Base-by-base conservation (phyloP, 2,113 vertebrate genomes). In the Tiliqua scincoides region DNA sequence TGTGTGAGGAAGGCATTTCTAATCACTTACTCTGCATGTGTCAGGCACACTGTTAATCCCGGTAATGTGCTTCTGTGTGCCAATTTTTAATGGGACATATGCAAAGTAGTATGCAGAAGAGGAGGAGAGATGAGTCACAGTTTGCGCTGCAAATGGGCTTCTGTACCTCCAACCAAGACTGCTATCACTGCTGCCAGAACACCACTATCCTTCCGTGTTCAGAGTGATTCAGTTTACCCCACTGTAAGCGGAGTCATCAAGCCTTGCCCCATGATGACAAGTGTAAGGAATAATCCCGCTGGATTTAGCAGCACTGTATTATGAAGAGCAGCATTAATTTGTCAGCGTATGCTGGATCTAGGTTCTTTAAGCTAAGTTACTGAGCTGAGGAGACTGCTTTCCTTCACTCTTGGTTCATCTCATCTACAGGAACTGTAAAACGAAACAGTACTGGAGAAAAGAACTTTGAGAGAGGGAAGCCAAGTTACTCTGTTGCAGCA, bases 111-210 rank as follows among this genome's bases (percentile, higher is more conserved):
- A 20, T n/a, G 14, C 21, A 67, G 1, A 59, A 37, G 68, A 72
- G 1, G 68, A 72, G 1, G 10, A 2, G 9, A 81, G 54, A 84
- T 15, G 59, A 0, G 3, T 91, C 59, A 30, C 32, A 65, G 6
- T 79, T 80, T 65, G 59, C 81, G 61, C 40, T 23, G 61, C 59
- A 74, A 65, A 86, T 73, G 40, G 59, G 6, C 57, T 63, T 9
- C 67, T 73, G 23, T 23, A 48, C n/a, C n/a, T 89, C 20, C 20
- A 35, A 89, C 73, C 21, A 84, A 86, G n/a, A 21, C 57, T 37
- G 4, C 9, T 70, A 32, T 0, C 1, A 48, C 62, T 86, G 88
- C 71, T 89, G 9, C n/a, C 87, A 61, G 81, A 63, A 15, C 2
- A 65, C 2, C 54, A 85, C 37, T 82, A 17, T 79, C 5, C 6